Evolutionary conservation across 2,797 vertebrate genomes (phyloP).

Genomic region (Danio kyathit): DNA sequence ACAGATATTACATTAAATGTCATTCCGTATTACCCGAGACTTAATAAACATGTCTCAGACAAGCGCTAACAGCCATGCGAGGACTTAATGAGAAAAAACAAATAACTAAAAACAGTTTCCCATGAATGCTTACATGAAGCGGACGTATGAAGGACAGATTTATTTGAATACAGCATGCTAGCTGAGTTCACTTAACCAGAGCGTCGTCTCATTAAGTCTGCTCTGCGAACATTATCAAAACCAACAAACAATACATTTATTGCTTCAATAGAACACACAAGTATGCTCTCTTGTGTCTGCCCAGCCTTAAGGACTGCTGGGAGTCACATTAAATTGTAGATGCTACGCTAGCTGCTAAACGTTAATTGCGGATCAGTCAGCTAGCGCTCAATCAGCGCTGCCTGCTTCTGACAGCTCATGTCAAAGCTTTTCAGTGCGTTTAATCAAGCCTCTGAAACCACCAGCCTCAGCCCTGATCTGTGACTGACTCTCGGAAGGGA

Average conservation of each 20-base stretch:
- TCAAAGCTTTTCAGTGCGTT: slow-evolving; percentile 62
- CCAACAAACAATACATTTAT: slow-evolving; percentile 9
- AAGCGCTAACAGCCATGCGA: neutral
- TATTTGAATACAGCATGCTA: neutral
- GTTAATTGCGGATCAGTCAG: slow-evolving; percentile 38
- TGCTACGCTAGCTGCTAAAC: slow-evolving; percentile 48
- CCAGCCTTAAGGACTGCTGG: slow-evolving; percentile 3
- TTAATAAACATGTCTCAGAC: neutral
- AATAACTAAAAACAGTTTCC: neutral
- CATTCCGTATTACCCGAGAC: slow-evolving; percentile 6
- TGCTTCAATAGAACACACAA: neutral
- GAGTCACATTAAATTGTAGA: slow-evolving; percentile 47
- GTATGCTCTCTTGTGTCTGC: neutral
- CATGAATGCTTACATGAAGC: neutral
- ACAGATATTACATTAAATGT: slow-evolving; percentile 30
- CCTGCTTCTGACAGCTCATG: slow-evolving; percentile 63
- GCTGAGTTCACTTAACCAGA: neutral
- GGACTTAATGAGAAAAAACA: slow-evolving; percentile 3
- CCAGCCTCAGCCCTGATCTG: slow-evolving; percentile 67
- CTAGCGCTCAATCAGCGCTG: slow-evolving; percentile 21
- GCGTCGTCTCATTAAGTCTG: neutral
- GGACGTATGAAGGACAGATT: neutral
- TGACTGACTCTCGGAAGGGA: slow-evolving; percentile 55
- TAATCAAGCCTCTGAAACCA: slow-evolving; percentile 60
- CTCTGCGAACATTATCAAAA: neutral